Percentiles rank a stretch among this genome's conserved stretches.
phyloP scores from a whole-genome alignment of 1,140 invertebrate genomes.

The Tetragonula clypearis region DNA sequence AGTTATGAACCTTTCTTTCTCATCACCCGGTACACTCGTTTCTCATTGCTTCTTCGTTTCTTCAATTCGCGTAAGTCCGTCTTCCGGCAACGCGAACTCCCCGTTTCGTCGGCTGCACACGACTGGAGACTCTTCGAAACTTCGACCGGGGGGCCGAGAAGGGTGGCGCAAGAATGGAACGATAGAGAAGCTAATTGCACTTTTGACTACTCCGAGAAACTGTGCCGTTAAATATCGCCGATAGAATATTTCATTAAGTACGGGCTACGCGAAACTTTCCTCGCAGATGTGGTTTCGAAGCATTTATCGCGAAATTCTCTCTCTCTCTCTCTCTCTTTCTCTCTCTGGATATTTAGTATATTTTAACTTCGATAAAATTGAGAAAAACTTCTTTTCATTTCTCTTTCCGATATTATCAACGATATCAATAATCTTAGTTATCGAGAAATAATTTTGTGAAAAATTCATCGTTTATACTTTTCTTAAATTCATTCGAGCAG shows the following conservation, averaged over 20 bases:
- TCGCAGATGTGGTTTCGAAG: slow-evolving; percentile 7
- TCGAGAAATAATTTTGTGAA: too few species aligned
- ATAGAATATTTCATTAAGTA: slow-evolving; percentile 66
- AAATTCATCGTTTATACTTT: too few species aligned
- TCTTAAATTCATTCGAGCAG: too few species aligned
- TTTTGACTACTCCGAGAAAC: slow-evolving; percentile 50
- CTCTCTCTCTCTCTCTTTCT: too few species aligned
- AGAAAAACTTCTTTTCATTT: neutral
- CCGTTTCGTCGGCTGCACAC: slow-evolving; percentile 46
- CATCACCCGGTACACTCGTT: neutral
- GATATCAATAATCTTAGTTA: too few species aligned
- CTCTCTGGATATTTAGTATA: neutral
- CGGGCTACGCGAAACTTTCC: slow-evolving; percentile 38
- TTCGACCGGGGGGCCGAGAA: neutral
- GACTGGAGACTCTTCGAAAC: slow-evolving; percentile 21
- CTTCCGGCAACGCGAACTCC: neutral
- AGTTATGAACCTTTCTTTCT: too few species aligned
- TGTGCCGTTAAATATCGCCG: slow-evolving; percentile 57
- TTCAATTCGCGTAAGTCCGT: neutral
- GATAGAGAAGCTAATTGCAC: slow-evolving; percentile 51
- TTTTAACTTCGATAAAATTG: neutral
- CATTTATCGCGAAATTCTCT: neutral
- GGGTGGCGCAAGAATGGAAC: neutral
- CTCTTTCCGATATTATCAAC: too few species aligned
- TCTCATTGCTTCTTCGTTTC: neutral